These are phyloP conservation scores for Coracopsis vasa DNA, from an alignment of 2,113 vertebrate genomes.

Conservation along the genomic window DNA sequence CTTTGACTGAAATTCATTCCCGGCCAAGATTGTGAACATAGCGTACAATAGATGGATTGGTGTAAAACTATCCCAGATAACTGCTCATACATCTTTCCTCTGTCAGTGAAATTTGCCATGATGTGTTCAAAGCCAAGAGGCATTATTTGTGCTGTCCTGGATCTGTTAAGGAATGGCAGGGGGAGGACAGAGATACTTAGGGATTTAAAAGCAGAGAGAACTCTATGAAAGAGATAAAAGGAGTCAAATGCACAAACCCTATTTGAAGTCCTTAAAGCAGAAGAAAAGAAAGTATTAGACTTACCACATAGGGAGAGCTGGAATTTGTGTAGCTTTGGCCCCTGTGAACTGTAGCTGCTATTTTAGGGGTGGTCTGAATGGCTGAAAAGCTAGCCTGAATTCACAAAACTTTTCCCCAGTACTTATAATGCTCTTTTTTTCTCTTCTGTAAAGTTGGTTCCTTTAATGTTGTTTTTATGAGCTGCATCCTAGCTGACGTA, in stretches of 20 bases:
- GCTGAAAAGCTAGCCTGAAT: constrained; percentile 54
- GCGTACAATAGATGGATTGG: constrained; percentile 67
- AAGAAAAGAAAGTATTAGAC: constrained; percentile 72
- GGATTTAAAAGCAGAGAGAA: constrained; percentile 70
- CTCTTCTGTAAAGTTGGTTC: neutral
- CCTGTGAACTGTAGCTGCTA: constrained; percentile 67
- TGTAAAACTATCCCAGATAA: constrained; percentile 70
- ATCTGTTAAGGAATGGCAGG: constrained; percentile 70
- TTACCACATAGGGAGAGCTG: constrained; percentile 68
- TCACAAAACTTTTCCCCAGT: constrained; percentile 52
- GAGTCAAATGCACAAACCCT: constrained; percentile 69
- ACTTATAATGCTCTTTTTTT: neutral
- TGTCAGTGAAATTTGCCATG: constrained; percentile 69
- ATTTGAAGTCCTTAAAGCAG: constrained; percentile 70
- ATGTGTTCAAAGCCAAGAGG: constrained; percentile 68
- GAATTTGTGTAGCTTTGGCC: constrained; percentile 68
- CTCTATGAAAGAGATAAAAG: constrained; percentile 71
- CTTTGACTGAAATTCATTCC: constrained; percentile 59
- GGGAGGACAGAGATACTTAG: constrained; percentile 68
- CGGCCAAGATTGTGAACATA: constrained; percentile 52
- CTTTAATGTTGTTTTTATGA: neutral
- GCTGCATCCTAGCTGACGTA: neutral
- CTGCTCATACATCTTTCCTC: constrained; percentile 64
- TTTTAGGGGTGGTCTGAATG: constrained; percentile 59
- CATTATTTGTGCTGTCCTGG: constrained; percentile 72